Conservation (phyloP, 2,113 vertebrate species). For the Lasiurus cinereus region DNA sequence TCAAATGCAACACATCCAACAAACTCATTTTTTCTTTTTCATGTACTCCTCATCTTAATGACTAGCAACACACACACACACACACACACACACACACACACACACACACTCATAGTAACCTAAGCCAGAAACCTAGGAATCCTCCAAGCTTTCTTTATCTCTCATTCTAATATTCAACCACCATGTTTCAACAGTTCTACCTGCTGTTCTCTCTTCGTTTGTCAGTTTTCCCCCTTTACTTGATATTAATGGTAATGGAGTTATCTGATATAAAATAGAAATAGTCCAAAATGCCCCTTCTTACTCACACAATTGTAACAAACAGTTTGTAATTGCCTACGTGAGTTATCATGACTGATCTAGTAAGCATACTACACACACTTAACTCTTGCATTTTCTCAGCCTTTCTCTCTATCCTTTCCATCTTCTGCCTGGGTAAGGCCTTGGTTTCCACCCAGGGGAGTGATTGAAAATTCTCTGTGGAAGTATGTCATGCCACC, state of each 20-base stretch:
- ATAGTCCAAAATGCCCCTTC: not conserved
- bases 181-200: not conserved
- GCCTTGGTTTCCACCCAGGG: not conserved
- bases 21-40: not conserved
- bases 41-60: not conserved
- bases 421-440: not conserved
- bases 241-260: not conserved
- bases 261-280: constrained; percentile 7
- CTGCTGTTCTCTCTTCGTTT: not conserved
- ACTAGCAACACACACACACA: not conserved
- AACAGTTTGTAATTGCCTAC: constrained; percentile 30
- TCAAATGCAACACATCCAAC: not conserved
- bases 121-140: not conserved
- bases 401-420: not conserved
- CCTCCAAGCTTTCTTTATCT: not conserved
- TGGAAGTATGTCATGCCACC: not conserved
- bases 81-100: no score
- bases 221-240: not conserved
- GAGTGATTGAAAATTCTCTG: not conserved
- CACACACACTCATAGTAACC: not conserved
- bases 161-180: not conserved
- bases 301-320: not conserved
- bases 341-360: not conserved
- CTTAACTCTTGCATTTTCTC: constrained; percentile 25
- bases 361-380: not conserved